These are phyloP conservation scores for Agrotis segetum DNA, from an alignment of 2,888 invertebrate species.

Conservation along the genomic window DNA sequence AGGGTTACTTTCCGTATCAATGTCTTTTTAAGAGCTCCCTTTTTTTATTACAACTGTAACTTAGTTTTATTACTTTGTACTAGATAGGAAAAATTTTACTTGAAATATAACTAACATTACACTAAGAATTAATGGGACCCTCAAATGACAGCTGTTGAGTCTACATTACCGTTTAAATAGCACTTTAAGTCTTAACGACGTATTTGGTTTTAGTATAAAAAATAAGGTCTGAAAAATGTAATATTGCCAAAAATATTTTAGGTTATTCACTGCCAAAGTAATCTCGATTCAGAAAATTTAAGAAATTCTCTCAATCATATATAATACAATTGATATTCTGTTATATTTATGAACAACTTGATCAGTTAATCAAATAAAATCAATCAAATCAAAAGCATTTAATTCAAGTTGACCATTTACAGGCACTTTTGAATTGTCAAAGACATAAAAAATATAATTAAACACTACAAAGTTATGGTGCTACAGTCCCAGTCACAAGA, in stretches of 20 bases:
- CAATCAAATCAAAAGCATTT: too few species aligned
- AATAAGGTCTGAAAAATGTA: not conserved
- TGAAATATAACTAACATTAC: not conserved
- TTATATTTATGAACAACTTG: too few species aligned
- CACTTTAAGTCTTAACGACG: not conserved
- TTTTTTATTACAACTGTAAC: not conserved
- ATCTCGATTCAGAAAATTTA: not conserved
- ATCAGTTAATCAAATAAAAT: too few species aligned
- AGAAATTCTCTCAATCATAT: not conserved
- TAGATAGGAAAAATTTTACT: not conserved
- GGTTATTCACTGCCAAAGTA: not conserved
- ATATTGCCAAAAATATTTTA: not conserved
- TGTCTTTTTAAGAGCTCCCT: not conserved
- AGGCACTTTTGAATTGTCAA: too few species aligned
- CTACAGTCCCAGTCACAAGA: too few species aligned
- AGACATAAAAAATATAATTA: too few species aligned
- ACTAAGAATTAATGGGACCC: not conserved
- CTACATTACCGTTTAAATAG: not conserved
- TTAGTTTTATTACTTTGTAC: not conserved
- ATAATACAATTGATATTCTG: not conserved
- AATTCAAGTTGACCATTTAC: too few species aligned
- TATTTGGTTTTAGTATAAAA: not conserved
- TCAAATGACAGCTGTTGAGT: not conserved
- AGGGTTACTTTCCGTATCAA: too few species aligned
- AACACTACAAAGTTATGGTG: too few species aligned